These are phyloP conservation scores for Parauchenoglanis punctatus DNA, from an alignment of 2,797 vertebrate genomes.

Conservation along the genomic window DNA sequence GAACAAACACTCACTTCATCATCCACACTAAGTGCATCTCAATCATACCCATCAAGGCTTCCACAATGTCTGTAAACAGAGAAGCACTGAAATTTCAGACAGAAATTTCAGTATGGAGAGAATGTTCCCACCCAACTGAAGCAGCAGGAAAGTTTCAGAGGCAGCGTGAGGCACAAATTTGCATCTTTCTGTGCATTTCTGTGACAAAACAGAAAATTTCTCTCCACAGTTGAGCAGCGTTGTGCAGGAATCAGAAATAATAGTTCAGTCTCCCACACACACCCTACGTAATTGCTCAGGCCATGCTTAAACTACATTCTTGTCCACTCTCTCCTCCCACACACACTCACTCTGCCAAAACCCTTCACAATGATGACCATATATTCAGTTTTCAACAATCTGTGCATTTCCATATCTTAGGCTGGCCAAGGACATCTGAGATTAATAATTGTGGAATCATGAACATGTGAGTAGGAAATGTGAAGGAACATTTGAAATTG, in stretches of 20 bases:
- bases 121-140: background rate
- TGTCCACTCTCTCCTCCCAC: constrained; percentile 23
- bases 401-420: constrained; percentile 1
- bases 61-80: background rate
- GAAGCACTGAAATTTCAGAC: background rate
- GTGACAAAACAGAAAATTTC: background rate
- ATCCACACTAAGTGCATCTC: background rate
- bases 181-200: constrained; percentile 6
- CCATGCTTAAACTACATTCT: constrained; percentile 28
- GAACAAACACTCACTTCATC: constrained; percentile 5
- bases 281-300: constrained; percentile 35
- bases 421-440: background rate
- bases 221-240: background rate
- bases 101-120: background rate
- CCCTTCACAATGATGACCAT: constrained; percentile 12
- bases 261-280: constrained; percentile 27
- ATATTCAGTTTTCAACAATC: constrained; percentile 12
- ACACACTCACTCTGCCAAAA: constrained; percentile 12
- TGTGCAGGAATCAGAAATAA: constrained; percentile 12
- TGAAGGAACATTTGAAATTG: background rate
- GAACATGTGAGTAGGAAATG: background rate
- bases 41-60: background rate
- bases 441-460: background rate
- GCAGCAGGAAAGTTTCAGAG: background rate
- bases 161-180: background rate